Base-by-base conservation (phyloP, 2,113 vertebrate species). In the Cichladusa arquata region DNA sequence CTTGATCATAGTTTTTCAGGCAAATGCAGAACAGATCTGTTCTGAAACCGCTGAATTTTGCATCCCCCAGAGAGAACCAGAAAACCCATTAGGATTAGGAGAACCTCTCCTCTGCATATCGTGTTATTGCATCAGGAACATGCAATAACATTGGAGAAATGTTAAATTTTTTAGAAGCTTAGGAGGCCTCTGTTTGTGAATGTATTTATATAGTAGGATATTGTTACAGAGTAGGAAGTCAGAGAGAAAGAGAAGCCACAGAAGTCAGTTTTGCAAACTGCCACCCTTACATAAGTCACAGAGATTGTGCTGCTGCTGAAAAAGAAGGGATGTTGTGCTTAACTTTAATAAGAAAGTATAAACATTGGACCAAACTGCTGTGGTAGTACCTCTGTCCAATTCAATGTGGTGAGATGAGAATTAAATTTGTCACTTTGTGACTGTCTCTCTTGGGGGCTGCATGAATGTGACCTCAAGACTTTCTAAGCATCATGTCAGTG, bases 381-480 rank as follows among this genome's bases (percentile, higher is more conserved):
- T 51, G 13, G 53, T 40, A 33, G 11, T 31, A 91, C 8, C 36
- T 89, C 66, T 54, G 19, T 36, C 60, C 34, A 65, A 28, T 64
- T 86, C 45, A 74, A 5, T 19, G 40, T 38, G 38, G 54, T 38
- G 28, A 81, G 29, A 67, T 33, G 53, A 90, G 33, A 77, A 45
- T 34, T 89, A 79, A 86, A 82, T 71, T 58, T 73, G 31, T 36
- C 64, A 50, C n/a, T 54, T 56, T 87, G 29, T 3, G 8, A 66
- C 33, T 70, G 10, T 33, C 14, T 85, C 14, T 20, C 40, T 16
- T 79, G 47, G 36, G 34, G 34, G 28, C 51, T 78, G 17, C 25
- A 19, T 0, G 40, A 42, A 42, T 36, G 26, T 2, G 9, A n/a
- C 38, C 38, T 78, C 2, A 5, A 51, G 47, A 31, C 26, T 57